Percentiles rank a stretch among this genome's conserved stretches.
Conservation (phyloP, 2,888 invertebrate species). For the Rhamphomyia laevipes region DNA sequence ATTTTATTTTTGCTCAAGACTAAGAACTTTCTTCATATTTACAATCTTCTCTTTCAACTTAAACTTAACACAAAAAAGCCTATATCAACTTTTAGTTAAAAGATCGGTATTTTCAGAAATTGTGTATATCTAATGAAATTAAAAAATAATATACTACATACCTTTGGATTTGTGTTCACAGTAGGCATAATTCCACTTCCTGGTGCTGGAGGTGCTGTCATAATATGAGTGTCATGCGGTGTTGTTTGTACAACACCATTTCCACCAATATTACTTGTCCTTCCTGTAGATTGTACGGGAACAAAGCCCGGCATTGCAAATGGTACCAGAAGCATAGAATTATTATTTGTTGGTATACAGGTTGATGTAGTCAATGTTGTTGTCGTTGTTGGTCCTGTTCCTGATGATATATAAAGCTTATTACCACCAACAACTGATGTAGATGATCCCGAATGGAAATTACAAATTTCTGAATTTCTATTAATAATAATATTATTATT, state of each 20-base stretch:
- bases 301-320: constrained; percentile 25
- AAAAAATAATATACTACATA: constrained; percentile 12
- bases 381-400: constrained; percentile 8
- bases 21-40: too few species aligned
- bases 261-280: not conserved
- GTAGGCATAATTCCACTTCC: constrained; percentile 12
- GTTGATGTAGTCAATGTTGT: constrained; percentile 12
- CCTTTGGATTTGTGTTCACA: constrained; percentile 25
- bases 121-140: too few species aligned
- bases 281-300: constrained; percentile 13
- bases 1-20: too few species aligned
- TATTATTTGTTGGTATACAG: constrained; percentile 14
- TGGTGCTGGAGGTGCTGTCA: not conserved
- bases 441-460: not conserved
- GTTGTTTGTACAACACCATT: too few species aligned
- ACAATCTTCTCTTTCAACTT: too few species aligned
- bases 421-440: not conserved
- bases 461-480: not conserved
- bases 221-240: too few species aligned
- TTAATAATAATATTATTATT: not conserved
- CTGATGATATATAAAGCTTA: not conserved
- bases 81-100: too few species aligned
- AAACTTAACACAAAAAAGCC: too few species aligned
- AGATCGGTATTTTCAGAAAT: too few species aligned
- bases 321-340: constrained; percentile 27